These are phyloP conservation scores for Pandemis heparana DNA, from an alignment of 2,888 invertebrate species.

Conservation along the genomic window DNA sequence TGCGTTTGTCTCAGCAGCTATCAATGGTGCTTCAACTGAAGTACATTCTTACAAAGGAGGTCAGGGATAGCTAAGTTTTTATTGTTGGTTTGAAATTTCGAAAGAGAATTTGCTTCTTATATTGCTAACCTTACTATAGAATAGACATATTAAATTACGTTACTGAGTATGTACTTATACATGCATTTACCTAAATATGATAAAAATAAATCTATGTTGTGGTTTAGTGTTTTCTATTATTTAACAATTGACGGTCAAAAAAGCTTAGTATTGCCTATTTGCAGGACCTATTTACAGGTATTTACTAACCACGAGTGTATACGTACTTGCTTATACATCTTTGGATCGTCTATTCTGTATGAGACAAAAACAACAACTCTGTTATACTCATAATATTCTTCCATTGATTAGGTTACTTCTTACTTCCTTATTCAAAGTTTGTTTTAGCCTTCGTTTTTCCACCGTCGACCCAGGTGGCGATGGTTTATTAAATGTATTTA, in stretches of 20 bases:
- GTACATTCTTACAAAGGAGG: slow-evolving; percentile 52
- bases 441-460: slow-evolving; percentile 29
- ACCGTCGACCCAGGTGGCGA: slow-evolving; percentile 24
- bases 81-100: slow-evolving; percentile 39
- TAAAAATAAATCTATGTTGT: too few species aligned
- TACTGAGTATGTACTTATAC: too few species aligned
- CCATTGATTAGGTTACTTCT: slow-evolving; percentile 5
- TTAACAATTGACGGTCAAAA: too few species aligned
- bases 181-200: too few species aligned
- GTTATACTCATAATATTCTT: background rate
- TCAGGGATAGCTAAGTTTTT: slow-evolving; percentile 50
- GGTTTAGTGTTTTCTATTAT: too few species aligned
- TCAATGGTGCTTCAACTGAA: slow-evolving; percentile 39
- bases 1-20: slow-evolving; percentile 49
- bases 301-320: too few species aligned
- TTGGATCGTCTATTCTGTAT: background rate
- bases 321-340: background rate
- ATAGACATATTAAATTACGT: too few species aligned
- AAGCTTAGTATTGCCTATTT: too few species aligned
- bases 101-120: slow-evolving; percentile 20
- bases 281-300: too few species aligned
- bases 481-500: slow-evolving; percentile 42
- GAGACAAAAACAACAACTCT: background rate
- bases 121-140: background rate
- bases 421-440: slow-evolving; percentile 2